These are phyloP conservation scores for Leucosticte australis DNA, from an alignment of 2,113 vertebrate species.

Conservation along the genomic window DNA sequence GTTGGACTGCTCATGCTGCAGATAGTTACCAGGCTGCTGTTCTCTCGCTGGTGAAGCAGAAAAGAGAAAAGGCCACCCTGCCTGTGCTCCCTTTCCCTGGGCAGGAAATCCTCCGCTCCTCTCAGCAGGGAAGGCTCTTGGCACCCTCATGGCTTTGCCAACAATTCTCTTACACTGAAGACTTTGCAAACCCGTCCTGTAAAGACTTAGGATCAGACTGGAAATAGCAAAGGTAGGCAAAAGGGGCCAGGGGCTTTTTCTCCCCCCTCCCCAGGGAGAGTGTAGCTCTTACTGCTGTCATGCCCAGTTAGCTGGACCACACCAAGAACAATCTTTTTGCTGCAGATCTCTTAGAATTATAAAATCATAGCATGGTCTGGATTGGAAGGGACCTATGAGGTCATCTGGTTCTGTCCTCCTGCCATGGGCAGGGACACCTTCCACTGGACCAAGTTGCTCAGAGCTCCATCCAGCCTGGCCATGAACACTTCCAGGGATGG, in stretches of 20 bases:
- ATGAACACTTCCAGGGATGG: background rate
- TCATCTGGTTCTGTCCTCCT: background rate
- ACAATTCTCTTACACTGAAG: background rate
- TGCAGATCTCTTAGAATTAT: background rate
- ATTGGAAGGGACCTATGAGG: background rate
- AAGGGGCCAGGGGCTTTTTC: background rate
- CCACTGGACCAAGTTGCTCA: background rate
- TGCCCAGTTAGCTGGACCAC: background rate
- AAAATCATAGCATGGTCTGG: background rate
- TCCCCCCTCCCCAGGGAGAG: background rate
- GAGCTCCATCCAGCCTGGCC: fast-evolving
- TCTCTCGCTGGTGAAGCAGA: background rate
- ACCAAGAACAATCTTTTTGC: background rate
- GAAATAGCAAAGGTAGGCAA: background rate
- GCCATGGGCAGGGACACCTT: background rate
- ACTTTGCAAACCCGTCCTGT: background rate
- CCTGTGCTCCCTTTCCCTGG: background rate
- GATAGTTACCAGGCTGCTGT: background rate
- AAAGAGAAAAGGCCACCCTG: background rate
- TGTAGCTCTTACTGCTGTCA: background rate
- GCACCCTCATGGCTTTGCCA: background rate
- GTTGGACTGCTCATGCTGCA: background rate
- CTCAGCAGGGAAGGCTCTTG: background rate
- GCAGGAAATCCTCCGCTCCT: background rate
- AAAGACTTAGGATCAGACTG: background rate